Conservation (phyloP, 2,888 invertebrate species). For the Anodontia alba region DNA sequence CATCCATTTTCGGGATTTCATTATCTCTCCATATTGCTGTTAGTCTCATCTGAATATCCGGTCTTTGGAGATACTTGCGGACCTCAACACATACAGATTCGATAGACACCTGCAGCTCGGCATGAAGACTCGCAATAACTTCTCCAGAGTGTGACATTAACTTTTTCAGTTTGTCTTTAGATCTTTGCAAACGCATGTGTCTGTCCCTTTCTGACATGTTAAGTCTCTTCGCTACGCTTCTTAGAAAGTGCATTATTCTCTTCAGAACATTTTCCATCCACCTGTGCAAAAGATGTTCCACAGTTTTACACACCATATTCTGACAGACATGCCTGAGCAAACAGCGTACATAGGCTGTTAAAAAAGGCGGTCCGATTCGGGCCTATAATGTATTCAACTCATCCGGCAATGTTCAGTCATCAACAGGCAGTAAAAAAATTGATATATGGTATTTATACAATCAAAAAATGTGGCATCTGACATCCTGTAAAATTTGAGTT, state of each 20-base stretch:
- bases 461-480: too few relatives aligned
- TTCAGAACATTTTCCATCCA: constrained; percentile 75
- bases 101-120: constrained; percentile 50
- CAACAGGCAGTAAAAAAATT: too few relatives aligned
- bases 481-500: too few relatives aligned
- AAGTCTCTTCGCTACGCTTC: constrained; percentile 66
- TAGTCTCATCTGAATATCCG: constrained; percentile 44
- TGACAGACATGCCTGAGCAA: too few relatives aligned
- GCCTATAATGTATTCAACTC: not conserved
- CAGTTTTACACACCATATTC: too few relatives aligned
- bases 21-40: constrained; percentile 56
- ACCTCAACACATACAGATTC: constrained; percentile 49
- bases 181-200: constrained; percentile 46
- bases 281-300: constrained; percentile 58
- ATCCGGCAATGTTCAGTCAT: too few relatives aligned
- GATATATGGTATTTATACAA: too few relatives aligned
- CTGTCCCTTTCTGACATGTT: constrained; percentile 65
- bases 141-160: constrained; percentile 55
- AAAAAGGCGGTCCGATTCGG: too few relatives aligned
- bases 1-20: constrained; percentile 56
- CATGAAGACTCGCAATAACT: constrained; percentile 46
- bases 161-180: constrained; percentile 52
- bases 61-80: constrained; percentile 39
- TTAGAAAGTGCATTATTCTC: constrained; percentile 65
- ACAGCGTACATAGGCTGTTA: too few relatives aligned